These are phyloP conservation scores for Phymanthus crucifer DNA, from an alignment of 92 coral and sea anemone genomes.

Conservation along the genomic window DNA sequence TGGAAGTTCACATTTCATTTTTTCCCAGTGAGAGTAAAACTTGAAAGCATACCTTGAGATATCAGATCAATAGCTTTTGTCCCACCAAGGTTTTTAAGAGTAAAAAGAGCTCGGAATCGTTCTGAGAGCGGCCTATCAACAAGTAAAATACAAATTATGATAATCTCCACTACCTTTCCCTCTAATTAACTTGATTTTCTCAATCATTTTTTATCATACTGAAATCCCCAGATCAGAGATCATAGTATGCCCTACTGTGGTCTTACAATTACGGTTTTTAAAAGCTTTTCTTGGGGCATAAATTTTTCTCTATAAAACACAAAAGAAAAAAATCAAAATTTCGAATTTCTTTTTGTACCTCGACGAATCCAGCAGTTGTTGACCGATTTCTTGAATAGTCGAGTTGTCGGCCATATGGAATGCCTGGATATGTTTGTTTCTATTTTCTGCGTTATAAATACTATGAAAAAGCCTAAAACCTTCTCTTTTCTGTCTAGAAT, in stretches of 20 bases:
- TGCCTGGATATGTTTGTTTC: not conserved
- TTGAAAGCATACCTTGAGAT: slow-evolving; percentile 85
- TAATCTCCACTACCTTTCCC: too few species aligned
- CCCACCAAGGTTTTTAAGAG: slow-evolving; percentile 94
- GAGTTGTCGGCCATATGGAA: slow-evolving; percentile 49
- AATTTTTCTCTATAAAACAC: too few species aligned
- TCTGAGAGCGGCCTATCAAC: slow-evolving; percentile 77
- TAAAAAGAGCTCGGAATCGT: slow-evolving; percentile 93
- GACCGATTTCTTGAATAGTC: slow-evolving; percentile 61
- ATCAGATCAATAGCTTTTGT: slow-evolving; percentile 89
- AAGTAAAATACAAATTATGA: not conserved
- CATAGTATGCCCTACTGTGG: too few species aligned
- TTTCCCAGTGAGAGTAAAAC: too few species aligned
- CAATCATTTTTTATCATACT: too few species aligned
- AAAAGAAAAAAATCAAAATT: not conserved
- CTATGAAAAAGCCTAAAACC: not conserved
- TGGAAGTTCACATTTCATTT: too few species aligned
- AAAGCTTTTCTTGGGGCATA: too few species aligned
- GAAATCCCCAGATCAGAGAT: too few species aligned
- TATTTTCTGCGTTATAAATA: not conserved
- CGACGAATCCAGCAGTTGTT: slow-evolving; percentile 68
- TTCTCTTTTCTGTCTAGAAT: not conserved
- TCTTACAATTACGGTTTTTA: too few species aligned
- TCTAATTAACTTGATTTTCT: too few species aligned
- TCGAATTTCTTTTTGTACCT: too few species aligned